Evolutionary conservation across 2,888 invertebrate genomes (phyloP).

Genomic region (Brassicogethes aeneus): DNA sequence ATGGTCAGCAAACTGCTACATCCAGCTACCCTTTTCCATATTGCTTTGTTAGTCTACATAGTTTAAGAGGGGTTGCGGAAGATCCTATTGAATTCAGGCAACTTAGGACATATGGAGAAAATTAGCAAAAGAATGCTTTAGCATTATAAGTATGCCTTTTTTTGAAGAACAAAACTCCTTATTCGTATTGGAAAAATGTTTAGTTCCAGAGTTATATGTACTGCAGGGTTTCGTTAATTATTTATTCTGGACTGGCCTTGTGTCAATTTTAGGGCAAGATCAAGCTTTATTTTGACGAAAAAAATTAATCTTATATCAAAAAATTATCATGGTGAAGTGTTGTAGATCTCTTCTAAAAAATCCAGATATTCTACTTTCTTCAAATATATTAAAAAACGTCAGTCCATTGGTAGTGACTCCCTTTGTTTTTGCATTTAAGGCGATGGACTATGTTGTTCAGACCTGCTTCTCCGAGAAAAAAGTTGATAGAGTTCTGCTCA

Average conservation of each 20-base stretch:
- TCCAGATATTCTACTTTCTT: neutral
- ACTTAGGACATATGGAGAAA: neutral
- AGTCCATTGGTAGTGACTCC: neutral
- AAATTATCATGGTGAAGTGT: neutral
- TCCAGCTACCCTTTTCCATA: neutral
- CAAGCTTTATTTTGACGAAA: neutral
- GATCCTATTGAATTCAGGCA: neutral
- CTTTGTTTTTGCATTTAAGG: neutral
- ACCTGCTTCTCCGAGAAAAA: neutral
- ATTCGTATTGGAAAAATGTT: neutral
- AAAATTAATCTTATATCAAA: neutral
- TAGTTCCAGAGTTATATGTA: neutral
- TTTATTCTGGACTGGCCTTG: neutral
- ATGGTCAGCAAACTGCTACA: neutral
- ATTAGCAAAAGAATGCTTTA: neutral
- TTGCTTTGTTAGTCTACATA: neutral
- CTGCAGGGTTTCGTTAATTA: neutral
- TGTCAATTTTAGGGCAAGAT: neutral
- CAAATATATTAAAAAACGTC: neutral
- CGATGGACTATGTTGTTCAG: neutral
- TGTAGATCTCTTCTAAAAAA: neutral
- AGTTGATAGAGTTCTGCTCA: neutral
- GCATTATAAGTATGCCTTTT: neutral
- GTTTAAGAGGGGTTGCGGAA: neutral
- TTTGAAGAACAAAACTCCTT: neutral